These are phyloP conservation scores for Euphydryas editha DNA, from an alignment of 2,888 invertebrate species.

Conservation along the genomic window DNA sequence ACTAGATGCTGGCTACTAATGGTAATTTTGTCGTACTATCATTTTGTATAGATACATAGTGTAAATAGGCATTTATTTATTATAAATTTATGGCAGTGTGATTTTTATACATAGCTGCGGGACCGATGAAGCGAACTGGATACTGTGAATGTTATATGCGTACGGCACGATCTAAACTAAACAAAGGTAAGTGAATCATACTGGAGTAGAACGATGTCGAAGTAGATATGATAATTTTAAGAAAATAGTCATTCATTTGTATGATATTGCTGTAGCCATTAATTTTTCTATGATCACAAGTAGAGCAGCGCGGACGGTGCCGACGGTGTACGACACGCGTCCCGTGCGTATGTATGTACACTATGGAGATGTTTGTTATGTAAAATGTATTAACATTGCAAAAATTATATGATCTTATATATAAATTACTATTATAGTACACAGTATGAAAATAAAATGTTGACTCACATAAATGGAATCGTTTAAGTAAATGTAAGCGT, in stretches of 20 bases:
- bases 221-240: slow-evolving; percentile 82
- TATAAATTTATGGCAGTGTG: slow-evolving; percentile 83
- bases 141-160: slow-evolving; percentile 69
- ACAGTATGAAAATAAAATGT: slow-evolving; percentile 82
- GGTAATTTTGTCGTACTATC: slow-evolving; percentile 81
- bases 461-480: slow-evolving; percentile 80
- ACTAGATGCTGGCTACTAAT: slow-evolving; percentile 79
- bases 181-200: slow-evolving; percentile 68
- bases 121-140: slow-evolving; percentile 66
- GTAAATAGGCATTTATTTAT: slow-evolving; percentile 85
- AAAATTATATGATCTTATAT: slow-evolving; percentile 83
- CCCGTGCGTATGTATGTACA: slow-evolving; percentile 73
- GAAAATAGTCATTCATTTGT: slow-evolving; percentile 84
- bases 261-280: slow-evolving; percentile 83
- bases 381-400: slow-evolving; percentile 84
- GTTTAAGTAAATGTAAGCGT: slow-evolving; percentile 70
- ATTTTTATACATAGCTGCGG: slow-evolving; percentile 81
- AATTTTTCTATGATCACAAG: slow-evolving; percentile 80
- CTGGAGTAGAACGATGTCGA: slow-evolving; percentile 82
- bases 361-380: slow-evolving; percentile 82
- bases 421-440: slow-evolving; percentile 83
- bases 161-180: slow-evolving; percentile 66
- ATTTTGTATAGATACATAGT: slow-evolving; percentile 84
- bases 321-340: slow-evolving; percentile 50
- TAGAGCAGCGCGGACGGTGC: slow-evolving; percentile 46